Evolutionary conservation across 2,113 vertebrate species (phyloP), one percentile per base, ranked within the genome.

Genomic region (Myrmecobius fasciatus): DNA sequence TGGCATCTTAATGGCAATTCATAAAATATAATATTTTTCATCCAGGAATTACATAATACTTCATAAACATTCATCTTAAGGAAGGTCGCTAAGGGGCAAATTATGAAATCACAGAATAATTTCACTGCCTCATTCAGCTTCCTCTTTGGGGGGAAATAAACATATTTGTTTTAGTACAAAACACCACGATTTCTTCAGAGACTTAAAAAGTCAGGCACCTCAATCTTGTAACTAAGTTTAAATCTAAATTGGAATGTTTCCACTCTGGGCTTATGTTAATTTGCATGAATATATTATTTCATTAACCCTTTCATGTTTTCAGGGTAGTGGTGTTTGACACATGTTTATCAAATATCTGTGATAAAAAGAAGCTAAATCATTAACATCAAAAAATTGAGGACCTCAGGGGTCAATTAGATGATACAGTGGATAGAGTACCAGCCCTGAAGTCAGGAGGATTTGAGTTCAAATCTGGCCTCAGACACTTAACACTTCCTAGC

Each of bases 1-100:
- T 83, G 67, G 17, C n/a, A 43, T 83, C 67, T 20, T 43, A 22
- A 83, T 43, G n/a, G 67, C n/a, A 83, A 83, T 83, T 83, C 1
- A 24, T 83, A 83, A 83, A 83, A 6, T 24, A 43, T 83, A 22
- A 83, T 43, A 83, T 83, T 43, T 43, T 83, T 83, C 91, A 53
- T 93, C 75, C 47, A 43, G 36, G 89, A 91, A 91, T 83, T 92
- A 60, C 20, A 53, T 60, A 67, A 96, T 94, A 31, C 53, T 52
- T n/a, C 24, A n/a, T 90, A 60, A 91, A 24, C 92, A 92, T 48
- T 17, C 5, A 53, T 93, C 28, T 51, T 91, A 25, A 92, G 36
- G n/a, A 43, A 83, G 67, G 67, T 83, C 2, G 2, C 67, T 8
- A 6, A 43, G n/a, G 36, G 67, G n/a, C n/a, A 83, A 83, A 83